Evolutionary conservation across 2,888 invertebrate species (phyloP), one percentile per base, ranked within the genome.

Genomic region (Acronicta aceris): DNA sequence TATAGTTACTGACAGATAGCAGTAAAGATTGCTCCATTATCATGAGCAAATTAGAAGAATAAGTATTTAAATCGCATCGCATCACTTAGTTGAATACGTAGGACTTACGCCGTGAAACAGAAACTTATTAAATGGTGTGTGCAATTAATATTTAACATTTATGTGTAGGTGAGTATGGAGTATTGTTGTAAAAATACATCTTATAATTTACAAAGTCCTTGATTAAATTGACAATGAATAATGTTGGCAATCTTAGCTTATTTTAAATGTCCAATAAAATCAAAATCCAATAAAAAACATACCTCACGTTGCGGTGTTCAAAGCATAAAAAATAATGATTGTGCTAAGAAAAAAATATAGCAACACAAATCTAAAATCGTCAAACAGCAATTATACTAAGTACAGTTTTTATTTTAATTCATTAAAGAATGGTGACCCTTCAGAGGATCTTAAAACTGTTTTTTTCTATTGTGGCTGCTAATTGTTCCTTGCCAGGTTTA

Each of bases 331-430:
- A 76, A 78, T 76, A 81, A 84, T 75, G 78, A 88, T 88, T 90
- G 91, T 86, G 85, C 87, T 89, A 88, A 87, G 69, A 83, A 82
- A 87, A 83, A 81, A 81, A 82, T 81, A 70, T 74, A 79, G 71
- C 66, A 74, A 69, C 76, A 74, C 78, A 73, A 75, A 78, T 85
- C 79, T 73, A 84, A 83, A 85, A 86, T 81, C 80, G 71, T 74
- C 77, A 83, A 71, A 77, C 74, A 83, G 78, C 80, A 82, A 84
- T 88, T 87, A 87, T 71, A 84, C 90, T 91, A 92, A 92, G 89
- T 90, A 90, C 90, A 86, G 81, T 71, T 74, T 70, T 71, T 49
- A 68, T 78, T 73, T 75, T 48, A 43, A 30, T 47, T 21, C 2
- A 21, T 21, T 21, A 21, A 21, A 21, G 21, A 21, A 21, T 4